Evolutionary conservation across 2,797 vertebrate species (phyloP), one percentile per base, ranked within the genome.

Genomic region (Protosalanx chinensis): DNA sequence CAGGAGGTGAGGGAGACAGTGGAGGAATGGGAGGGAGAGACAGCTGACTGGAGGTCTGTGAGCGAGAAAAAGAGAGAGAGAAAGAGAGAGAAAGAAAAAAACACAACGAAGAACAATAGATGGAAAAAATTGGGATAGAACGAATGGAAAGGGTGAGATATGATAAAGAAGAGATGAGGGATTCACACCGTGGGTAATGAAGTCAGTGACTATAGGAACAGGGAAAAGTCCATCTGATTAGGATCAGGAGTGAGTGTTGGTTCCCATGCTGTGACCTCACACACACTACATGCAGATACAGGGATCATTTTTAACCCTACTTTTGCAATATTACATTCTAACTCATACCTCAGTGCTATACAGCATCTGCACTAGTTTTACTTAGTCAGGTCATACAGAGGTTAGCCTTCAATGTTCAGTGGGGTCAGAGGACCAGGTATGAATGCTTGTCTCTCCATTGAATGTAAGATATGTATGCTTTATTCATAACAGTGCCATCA

Each of bases 401-500:
- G 64, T 51, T n/a, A 67, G 46, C 23, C 15, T 23, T 30, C 41
- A 53, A 18, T 15, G 3, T 51, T 51, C 2, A 51, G 29, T 16
- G 2, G 3, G 33, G 6, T 37, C 46, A 49, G 23, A 30, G 23
- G 64, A 33, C 27, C 8, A n/a, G 49, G 12, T 67, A 56, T n/a
- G 49, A 67, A 67, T 33, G 49, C 65, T 29, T n/a, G 35, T 64
- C 35, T 20, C 63, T 8, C 12, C 51, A 57, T n/a, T 20, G 2
- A 33, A 29, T 32, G 23, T 59, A 27, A 27, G 64, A 49, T 66
- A 66, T 46, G 27, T 37, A 46, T 66, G 3, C n/a, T 46, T 66
- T 66, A 66, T 66, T 66, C n/a, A 66, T 27, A 3, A 46, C 35
- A 5, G 49, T 10, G 49, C 65, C 10, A 67, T 56, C 66, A 67